Conservation (phyloP, 2,797 vertebrate species). For the Enteromius afrohamiltoni region DNA sequence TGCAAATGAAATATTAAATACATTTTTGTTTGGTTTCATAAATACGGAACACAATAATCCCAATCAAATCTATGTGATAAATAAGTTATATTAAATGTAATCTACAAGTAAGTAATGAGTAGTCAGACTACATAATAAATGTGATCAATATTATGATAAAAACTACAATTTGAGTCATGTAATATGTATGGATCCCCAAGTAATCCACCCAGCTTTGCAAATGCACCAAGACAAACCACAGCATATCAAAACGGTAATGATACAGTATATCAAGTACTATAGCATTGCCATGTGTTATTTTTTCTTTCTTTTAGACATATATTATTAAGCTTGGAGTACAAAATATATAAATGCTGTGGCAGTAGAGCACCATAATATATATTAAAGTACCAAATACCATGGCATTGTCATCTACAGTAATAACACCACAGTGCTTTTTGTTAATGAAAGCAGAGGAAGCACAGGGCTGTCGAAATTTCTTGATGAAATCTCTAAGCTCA, state of each 20-base stretch:
- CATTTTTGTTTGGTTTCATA: not conserved
- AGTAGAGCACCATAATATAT: not conserved
- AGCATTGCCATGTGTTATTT: not conserved
- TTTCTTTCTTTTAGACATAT: not conserved
- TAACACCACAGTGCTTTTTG: conserved; percentile 5
- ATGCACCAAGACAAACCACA: no score
- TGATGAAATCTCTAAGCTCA: conserved; percentile 26
- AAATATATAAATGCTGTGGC: not conserved
- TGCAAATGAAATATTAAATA: not conserved
- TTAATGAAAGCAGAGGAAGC: not conserved
- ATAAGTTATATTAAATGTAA: not conserved
- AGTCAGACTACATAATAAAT: not conserved
- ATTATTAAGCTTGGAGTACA: not conserved
- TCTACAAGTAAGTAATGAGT: not conserved
- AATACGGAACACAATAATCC: no score
- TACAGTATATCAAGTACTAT: not conserved
- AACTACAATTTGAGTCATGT: not conserved
- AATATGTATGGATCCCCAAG: not conserved
- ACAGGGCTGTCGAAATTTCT: not conserved
- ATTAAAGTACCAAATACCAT: not conserved
- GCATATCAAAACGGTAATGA: not conserved
- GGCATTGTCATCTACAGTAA: not conserved
- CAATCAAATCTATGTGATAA: not conserved
- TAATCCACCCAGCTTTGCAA: not conserved
- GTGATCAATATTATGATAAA: not conserved